A percentile compares a stretch with the other conserved stretches of the same genome.
Conservation (phyloP, 2,797 vertebrate genomes). For the Antrozous pallidus region DNA sequence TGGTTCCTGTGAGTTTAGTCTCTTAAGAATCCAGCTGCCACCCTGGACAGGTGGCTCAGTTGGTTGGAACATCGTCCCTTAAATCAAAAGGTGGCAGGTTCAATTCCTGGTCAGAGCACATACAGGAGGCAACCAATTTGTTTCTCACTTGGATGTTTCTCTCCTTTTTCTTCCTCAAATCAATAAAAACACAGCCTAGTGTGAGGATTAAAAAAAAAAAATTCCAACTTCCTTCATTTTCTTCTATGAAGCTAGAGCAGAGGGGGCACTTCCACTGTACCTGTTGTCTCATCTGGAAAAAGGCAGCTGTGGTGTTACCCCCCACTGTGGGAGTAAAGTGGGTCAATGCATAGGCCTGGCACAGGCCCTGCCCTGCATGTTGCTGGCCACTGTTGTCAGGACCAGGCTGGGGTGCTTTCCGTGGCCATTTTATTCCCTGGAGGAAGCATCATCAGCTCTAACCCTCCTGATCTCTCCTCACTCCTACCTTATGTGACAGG, state of each 20-base stretch:
- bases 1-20: background rate
- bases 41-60: background rate
- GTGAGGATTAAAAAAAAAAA: background rate
- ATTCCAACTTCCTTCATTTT: background rate
- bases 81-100: background rate
- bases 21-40: background rate
- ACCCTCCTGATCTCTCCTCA: background rate
- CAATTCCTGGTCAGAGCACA: background rate
- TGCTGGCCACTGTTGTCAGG: background rate
- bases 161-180: background rate
- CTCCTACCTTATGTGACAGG: background rate
- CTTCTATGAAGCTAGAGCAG: background rate
- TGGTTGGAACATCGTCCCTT: background rate
- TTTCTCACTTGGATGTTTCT: background rate
- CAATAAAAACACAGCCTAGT: background rate
- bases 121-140: background rate
- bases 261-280: background rate
- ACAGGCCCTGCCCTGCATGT: rapidly evolving
- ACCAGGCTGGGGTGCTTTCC: background rate
- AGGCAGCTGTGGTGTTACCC: background rate
- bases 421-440: background rate
- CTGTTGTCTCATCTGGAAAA: background rate
- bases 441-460: background rate
- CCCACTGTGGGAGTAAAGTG: background rate
- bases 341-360: too few relatives aligned